Base-by-base conservation (phyloP, 2,888 invertebrate species). In the Sabatieria punctata region DNA sequence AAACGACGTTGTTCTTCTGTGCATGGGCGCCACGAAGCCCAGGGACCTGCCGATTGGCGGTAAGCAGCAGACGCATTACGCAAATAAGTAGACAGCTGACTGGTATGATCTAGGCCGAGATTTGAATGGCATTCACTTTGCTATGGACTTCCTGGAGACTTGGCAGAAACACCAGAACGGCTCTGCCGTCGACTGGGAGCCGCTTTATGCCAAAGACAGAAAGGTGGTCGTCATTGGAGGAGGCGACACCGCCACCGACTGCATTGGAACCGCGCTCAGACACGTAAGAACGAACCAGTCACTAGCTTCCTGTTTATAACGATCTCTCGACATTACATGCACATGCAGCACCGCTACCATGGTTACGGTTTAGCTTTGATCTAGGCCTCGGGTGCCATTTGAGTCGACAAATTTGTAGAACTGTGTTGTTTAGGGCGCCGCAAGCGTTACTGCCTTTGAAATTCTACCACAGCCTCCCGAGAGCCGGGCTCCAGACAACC, bases 101-200 rank as follows among this genome's bases (percentile, higher is more conserved):
- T 15, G 8, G 30, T 22, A 4, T 47, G 23, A 42, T 46, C 30
- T 30, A 63, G 86, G 91, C 47, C 77, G 93, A 11, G 77, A 91
- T 63, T 71, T 91, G 30, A 77, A 78, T 57, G 95, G 95, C 49
- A 88, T 97, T 58, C 82, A 93, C 71, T 97, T 82, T 71, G 97
- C 97, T 2, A 95, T 97, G 82, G 85, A 84, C 66, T 97, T 89
- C 73, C 74, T 97, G 47, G 89, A 95, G 69, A 80, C 78, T 49
- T 91, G 89, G 81, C 97, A 97, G 71, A 86, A 91, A 72, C 80
- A 82, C 61, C 88, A 91, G 67, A 75, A 82, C 68, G 85, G 85
- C 8, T 73, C 73, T 56, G 59, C 63, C 21, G 58, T 71, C 30
- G 69, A 68, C 6, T 60, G 63, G 56, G 64, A 66, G 22, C 67